Percentiles rank a stretch among this genome's conserved stretches.
Conservation (phyloP, 2,797 vertebrate species). For the Tamandua tetradactyla region DNA sequence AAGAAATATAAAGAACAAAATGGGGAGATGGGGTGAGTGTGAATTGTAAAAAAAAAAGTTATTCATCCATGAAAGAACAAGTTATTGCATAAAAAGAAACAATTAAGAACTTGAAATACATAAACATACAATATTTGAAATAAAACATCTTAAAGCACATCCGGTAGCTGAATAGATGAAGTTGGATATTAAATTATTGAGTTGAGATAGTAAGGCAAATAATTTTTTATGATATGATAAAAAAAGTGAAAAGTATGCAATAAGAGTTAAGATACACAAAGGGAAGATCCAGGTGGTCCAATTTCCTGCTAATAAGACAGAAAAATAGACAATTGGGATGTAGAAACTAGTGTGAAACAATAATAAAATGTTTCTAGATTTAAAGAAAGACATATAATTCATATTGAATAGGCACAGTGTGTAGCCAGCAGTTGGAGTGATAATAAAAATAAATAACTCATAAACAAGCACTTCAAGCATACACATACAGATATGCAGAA, state of each 20-base stretch:
- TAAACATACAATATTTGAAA: not conserved
- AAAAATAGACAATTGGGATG: not conserved
- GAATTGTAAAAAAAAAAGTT: not conserved
- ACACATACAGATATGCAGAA: not conserved
- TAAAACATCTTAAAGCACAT: not conserved
- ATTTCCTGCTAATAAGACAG: not conserved
- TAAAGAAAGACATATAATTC: not conserved
- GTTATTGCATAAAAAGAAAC: not conserved
- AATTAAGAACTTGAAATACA: no score
- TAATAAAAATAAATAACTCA: not conserved
- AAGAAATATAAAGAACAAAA: not conserved
- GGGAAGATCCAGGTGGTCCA: not conserved
- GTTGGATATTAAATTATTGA: not conserved
- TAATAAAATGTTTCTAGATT: not conserved
- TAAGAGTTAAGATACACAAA: not conserved
- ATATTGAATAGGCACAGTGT: not conserved
- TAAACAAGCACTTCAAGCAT: not conserved
- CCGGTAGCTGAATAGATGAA: not conserved
- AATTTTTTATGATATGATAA: not conserved
- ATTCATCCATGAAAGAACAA: not conserved
- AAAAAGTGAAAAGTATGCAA: not conserved
- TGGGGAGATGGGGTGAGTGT: accelerated
- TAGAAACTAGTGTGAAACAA: not conserved
- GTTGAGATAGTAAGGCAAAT: not conserved
- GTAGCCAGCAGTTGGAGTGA: not conserved